Evolutionary conservation across 2,113 vertebrate genomes (phyloP).

Genomic region (Aepyceros melampus): DNA sequence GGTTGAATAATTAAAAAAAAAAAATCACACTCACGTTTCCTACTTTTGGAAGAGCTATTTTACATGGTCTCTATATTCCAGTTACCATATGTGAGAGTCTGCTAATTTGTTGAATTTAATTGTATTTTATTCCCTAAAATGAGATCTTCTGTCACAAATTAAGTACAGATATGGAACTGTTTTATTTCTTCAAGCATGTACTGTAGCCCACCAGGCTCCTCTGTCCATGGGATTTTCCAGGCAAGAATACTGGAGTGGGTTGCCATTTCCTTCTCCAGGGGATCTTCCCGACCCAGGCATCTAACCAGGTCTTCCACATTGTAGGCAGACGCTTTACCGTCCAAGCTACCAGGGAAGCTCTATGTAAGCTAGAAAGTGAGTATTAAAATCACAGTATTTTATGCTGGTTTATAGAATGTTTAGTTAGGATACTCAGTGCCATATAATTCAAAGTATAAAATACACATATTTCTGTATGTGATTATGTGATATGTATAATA

Average conservation of each 20-base stretch:
- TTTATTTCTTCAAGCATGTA: neutral
- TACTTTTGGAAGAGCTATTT: constrained; percentile 23
- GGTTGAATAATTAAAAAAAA: neutral
- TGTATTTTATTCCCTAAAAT: constrained; percentile 20
- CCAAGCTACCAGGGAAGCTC: no score
- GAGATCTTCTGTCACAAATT: neutral
- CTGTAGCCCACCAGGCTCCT: no score
- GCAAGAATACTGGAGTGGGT: no score
- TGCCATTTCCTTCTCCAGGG: no score
- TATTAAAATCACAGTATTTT: neutral
- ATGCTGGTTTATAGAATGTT: neutral
- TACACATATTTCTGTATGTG: neutral
- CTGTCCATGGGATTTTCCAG: no score
- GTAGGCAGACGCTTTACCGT: no score
- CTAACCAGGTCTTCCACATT: fast-evolving
- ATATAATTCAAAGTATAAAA: neutral
- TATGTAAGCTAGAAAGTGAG: neutral
- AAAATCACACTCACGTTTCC: neutral
- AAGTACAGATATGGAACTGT: neutral
- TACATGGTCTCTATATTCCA: neutral
- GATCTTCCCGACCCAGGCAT: no score
- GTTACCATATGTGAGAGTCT: neutral
- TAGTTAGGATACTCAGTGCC: neutral
- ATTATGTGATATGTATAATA: neutral
- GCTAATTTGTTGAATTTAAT: neutral